Evolutionary conservation across 2,888 invertebrate species (phyloP).

Genomic region (Meteorus cinctellus): DNA sequence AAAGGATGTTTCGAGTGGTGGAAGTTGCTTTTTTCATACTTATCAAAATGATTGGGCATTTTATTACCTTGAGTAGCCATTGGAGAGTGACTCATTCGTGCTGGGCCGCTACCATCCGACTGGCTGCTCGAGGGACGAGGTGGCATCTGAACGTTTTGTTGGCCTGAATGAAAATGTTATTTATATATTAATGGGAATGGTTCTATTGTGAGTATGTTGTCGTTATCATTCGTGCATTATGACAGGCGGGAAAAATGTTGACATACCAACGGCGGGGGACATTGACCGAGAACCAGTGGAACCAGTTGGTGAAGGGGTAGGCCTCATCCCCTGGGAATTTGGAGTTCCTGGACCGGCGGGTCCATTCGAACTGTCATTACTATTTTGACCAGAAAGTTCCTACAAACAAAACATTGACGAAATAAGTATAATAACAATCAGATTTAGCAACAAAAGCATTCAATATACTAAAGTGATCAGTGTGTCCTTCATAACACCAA

Average conservation of each 20-base stretch:
- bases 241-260: constrained; percentile 38
- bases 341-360: constrained; percentile 78
- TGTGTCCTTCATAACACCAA: background rate
- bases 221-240: constrained; percentile 2
- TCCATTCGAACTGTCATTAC: constrained; percentile 89
- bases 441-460: background rate
- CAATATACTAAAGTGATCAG: background rate
- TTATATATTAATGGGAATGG: constrained; percentile 3
- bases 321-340: constrained; percentile 88
- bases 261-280: constrained; percentile 97
- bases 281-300: constrained; percentile 96
- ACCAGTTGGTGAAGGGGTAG: constrained; percentile 94
- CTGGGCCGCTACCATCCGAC: constrained; percentile 78
- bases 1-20: background rate
- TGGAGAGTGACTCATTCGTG: constrained; percentile 82
- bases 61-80: constrained; percentile 78
- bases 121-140: constrained; percentile 90
- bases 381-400: constrained; percentile 91
- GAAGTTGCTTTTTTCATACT: constrained; percentile 13
- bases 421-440: constrained; percentile 7
- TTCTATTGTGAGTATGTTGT: background rate
- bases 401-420: constrained; percentile 71
- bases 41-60: background rate
- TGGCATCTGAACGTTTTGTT: constrained; percentile 96
- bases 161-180: constrained; percentile 76